These are phyloP conservation scores for Drosophila nr. medialis DNA, from an alignment of 2,888 invertebrate species.

Conservation along the genomic window DNA sequence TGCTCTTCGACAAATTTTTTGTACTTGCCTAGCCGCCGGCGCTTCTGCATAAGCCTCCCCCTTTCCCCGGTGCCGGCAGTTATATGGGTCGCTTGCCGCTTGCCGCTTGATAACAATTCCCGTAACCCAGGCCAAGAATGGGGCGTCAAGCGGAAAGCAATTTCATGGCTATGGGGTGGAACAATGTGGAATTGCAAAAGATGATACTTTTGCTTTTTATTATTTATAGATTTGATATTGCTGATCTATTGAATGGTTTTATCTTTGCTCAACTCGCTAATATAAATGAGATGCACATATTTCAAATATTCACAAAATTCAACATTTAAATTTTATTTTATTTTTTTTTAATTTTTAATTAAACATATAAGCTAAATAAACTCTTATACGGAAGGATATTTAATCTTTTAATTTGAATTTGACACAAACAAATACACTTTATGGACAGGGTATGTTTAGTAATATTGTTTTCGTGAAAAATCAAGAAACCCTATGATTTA, in stretches of 20 bases:
- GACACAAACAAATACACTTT: neutral
- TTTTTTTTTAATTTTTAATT: neutral
- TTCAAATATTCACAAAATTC: neutral
- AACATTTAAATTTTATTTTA: neutral
- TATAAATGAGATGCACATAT: neutral
- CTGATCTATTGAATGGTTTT: conserved; percentile 17
- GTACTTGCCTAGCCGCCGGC: conserved; percentile 26
- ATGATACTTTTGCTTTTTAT: conserved; percentile 37
- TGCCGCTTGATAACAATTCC: conserved; percentile 64
- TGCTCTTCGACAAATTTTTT: conserved; percentile 37
- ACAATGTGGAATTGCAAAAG: conserved; percentile 43
- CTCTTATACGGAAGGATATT: accelerated
- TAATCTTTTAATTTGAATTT: neutral
- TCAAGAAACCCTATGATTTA: neutral
- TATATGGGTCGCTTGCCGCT: conserved; percentile 73
- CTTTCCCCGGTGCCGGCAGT: conserved; percentile 43
- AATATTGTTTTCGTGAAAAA: neutral
- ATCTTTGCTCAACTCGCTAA: neutral
- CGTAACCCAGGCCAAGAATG: conserved; percentile 27
- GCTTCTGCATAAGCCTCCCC: conserved; percentile 23
- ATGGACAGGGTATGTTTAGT: neutral
- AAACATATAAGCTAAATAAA: neutral
- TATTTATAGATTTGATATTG: conserved; percentile 39
- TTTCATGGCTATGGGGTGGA: conserved; percentile 79
- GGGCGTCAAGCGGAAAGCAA: conserved; percentile 70